phyloP scores from a whole-genome alignment of 2,888 invertebrate genomes.

The Anodontia alba region DNA sequence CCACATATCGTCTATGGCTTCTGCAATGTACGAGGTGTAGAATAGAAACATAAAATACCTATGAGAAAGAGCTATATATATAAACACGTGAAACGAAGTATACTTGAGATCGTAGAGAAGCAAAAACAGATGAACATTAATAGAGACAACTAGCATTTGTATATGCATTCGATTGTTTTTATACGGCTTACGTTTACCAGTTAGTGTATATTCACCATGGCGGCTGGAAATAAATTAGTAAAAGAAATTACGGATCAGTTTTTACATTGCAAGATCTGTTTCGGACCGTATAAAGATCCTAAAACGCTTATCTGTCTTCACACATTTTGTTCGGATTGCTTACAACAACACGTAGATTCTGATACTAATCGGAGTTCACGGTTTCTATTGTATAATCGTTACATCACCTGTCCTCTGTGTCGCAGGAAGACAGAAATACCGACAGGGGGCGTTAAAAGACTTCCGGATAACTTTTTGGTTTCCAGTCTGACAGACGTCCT shows the following conservation, averaged over 20 bases:
- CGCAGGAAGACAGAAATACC: conserved; percentile 83
- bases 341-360: conserved; percentile 82
- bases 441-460: conserved; percentile 80
- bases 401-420: conserved; percentile 83
- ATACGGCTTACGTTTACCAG: neutral
- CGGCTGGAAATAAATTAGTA: conserved; percentile 79
- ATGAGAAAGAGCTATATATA: neutral
- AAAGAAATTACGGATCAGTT: conserved; percentile 84
- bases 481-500: conserved; percentile 82
- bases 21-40: neutral
- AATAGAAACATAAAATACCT: neutral
- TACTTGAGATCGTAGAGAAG: neutral
- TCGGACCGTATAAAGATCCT: conserved; percentile 82
- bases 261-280: conserved; percentile 83
- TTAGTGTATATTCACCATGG: conserved; percentile 63
- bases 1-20: neutral
- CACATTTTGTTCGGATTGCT: conserved; percentile 83
- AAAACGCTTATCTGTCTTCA: conserved; percentile 83
- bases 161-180: neutral
- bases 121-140: conserved; percentile 20
- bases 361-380: conserved; percentile 76
- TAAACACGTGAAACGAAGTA: neutral
- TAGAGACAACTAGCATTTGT: conserved; percentile 11
- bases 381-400: conserved; percentile 78
- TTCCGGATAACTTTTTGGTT: conserved; percentile 84